phyloP scores from a whole-genome alignment of 2,113 vertebrate genomes.

The Corythaeola cristata region DNA sequence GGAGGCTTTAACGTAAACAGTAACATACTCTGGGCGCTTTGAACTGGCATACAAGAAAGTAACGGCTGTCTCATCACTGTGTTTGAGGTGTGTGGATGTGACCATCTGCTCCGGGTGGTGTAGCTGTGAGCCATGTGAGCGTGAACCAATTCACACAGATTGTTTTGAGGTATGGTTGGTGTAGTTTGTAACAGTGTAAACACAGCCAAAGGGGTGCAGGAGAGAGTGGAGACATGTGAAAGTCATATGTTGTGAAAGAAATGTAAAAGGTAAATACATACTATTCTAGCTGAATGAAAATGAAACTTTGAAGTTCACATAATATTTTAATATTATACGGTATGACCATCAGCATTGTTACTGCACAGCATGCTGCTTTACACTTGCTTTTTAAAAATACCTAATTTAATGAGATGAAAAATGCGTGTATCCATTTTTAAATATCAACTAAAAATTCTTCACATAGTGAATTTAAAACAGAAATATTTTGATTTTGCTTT shows the following conservation, averaged over 20 bases:
- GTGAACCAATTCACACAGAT: not conserved
- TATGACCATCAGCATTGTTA: not conserved
- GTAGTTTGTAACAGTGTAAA: not conserved
- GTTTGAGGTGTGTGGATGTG: not conserved
- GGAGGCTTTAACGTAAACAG: not conserved
- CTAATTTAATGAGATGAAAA: not conserved
- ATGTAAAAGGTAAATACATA: not conserved
- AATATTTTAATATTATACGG: not conserved
- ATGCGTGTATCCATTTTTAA: not conserved
- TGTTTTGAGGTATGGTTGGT: not conserved
- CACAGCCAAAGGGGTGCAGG: fast-evolving
- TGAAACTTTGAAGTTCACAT: not conserved
- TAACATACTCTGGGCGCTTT: not conserved
- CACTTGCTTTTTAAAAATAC: not conserved
- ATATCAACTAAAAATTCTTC: not conserved
- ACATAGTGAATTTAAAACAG: not conserved
- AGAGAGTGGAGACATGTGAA: not conserved
- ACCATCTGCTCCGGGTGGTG: not conserved
- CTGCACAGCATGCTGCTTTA: not conserved
- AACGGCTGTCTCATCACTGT: not conserved
- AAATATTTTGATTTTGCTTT: not conserved
- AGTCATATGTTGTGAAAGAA: not conserved
- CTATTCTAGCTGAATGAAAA: not conserved
- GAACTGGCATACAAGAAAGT: not conserved
- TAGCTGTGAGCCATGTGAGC: not conserved